Base-by-base conservation (phyloP, 2,888 invertebrate genomes). In the Sialis lutaria region DNA sequence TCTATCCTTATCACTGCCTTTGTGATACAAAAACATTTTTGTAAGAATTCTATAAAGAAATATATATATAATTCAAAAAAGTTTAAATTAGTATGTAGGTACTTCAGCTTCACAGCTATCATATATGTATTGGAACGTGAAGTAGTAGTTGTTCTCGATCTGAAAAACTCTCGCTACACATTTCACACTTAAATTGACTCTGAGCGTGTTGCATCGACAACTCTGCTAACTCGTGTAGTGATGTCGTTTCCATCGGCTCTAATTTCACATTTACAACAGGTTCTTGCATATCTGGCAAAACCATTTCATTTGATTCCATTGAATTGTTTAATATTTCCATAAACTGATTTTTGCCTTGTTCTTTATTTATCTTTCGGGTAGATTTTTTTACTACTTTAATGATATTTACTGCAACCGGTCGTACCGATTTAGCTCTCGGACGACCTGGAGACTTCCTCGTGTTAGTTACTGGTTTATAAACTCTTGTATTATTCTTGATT, bases 61-160 rank as follows among this genome's bases (percentile, higher is more conserved):
- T 22, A 22, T 22, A 22, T 22, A 22, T 22, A 22, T 22, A 22
- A 22, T 22, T 22, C 22, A 22, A 22, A 22, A 22, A 22, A 22
- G 22, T 22, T 22, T 22, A 22, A 22, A 22, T 22, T 22, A 22
- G 22, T 22, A 22, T 22, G 22, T 22, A 22, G 22, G 22, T 22
- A 22, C 22, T 22, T 22, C 22, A 22, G 22, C 22, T 22, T 22
- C 22, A 22, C 22, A 22, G 35, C 57, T 65, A 70, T 80, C 79
- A 81, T 66, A 88, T 87, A 63, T 88, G 87, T 60, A 86, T 77
- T 48, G 84, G 83, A 56, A 87, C 85, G 64, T 88, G 87, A 47
- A 82, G 70, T 51, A 87, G 65, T 40, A 82, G 64, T 53, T 83
- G 82, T 45, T 81, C 78, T 45, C 84, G 75, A 52, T 80, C 79